These are phyloP conservation scores for Nematolebias whitei DNA, from an alignment of 2,113 vertebrate genomes.

Conservation along the genomic window DNA sequence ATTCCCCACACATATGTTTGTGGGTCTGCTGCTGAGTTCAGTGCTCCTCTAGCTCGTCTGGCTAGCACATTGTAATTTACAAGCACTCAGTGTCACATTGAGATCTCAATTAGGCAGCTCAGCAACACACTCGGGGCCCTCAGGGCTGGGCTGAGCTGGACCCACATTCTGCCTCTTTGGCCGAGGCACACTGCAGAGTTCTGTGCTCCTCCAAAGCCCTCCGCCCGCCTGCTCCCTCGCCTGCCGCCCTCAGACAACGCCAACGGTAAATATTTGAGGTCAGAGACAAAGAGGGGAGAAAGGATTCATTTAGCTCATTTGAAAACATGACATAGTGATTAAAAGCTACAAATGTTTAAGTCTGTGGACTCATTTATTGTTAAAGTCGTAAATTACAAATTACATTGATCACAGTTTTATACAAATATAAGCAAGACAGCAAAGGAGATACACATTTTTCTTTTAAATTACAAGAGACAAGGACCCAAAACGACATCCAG, in stretches of 20 bases:
- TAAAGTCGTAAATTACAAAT: neutral
- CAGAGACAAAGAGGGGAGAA: conserved; percentile 76
- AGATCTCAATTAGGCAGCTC: conserved; percentile 81
- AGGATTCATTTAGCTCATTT: conserved; percentile 75
- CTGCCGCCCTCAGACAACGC: conserved; percentile 68
- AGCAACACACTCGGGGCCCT: conserved; percentile 56
- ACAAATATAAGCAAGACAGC: neutral
- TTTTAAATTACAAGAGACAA: conserved; percentile 12
- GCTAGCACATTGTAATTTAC: conserved; percentile 80
- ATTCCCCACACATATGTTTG: conserved; percentile 46
- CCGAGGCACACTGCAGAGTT: conserved; percentile 62
- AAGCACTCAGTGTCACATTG: conserved; percentile 78
- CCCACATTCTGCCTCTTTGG: conserved; percentile 58
- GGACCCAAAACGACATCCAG: conserved; percentile 19
- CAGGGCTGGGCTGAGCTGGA: conserved; percentile 55
- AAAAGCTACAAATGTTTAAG: conserved; percentile 48
- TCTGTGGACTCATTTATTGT: neutral
- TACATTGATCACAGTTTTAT: neutral
- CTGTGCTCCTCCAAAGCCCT: conserved; percentile 39
- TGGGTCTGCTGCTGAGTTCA: conserved; percentile 53
- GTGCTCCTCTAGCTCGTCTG: conserved; percentile 69
- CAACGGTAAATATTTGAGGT: conserved; percentile 81
- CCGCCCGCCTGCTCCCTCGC: conserved; percentile 44
- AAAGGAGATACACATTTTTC: neutral
- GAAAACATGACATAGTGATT: conserved; percentile 78